Base-by-base conservation (phyloP, 2,888 invertebrate genomes). In the Drosophila mimetica region DNA sequence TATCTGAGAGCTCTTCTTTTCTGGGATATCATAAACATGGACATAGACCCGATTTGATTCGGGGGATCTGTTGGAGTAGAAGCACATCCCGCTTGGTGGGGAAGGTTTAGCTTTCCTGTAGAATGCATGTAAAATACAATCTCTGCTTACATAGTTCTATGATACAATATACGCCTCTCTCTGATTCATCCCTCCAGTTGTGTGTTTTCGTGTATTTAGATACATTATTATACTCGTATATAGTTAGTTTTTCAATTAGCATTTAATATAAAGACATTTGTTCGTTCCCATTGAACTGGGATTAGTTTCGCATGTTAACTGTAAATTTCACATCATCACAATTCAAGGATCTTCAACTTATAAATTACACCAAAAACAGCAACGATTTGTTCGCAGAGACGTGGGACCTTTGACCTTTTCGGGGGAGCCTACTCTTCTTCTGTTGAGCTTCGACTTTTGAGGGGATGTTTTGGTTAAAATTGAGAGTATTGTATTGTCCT, bases 261-360 rank as follows among this genome's bases (percentile, higher is more conserved):
- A 32, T 55, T 71, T 82, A 87, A 88, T 86, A 86, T 87, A 84
- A 89, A 85, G 86, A 89, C 80, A 79, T 84, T 86, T 83, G 88
- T 87, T 81, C 82, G 86, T 79, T 87, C 89, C 91, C 91, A 91
- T 91, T 89, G 86, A 91, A 90, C 91, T 91, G 91, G 91, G 90
- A 89, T 86, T 89, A 89, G 89, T 89, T 71, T 89, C 82, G 89
- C 85, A 87, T 82, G 91, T 91, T 91, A 91, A 91, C 91, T 91
- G 90, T 91, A 90, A 90, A 91, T 91, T 91, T 90, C 91, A 91
- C 91, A 91, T 91, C 91, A 91, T 91, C 91, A 91, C 91, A 91
- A 90, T 90, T 91, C 86, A 79, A 86, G 88, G 75, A 79, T 86
- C 73, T 73, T 72, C 82, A 87, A 83, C 88, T 73, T 75, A 87